These are phyloP conservation scores for Bufo gargarizans DNA, from an alignment of 2,113 vertebrate species.

Conservation along the genomic window DNA sequence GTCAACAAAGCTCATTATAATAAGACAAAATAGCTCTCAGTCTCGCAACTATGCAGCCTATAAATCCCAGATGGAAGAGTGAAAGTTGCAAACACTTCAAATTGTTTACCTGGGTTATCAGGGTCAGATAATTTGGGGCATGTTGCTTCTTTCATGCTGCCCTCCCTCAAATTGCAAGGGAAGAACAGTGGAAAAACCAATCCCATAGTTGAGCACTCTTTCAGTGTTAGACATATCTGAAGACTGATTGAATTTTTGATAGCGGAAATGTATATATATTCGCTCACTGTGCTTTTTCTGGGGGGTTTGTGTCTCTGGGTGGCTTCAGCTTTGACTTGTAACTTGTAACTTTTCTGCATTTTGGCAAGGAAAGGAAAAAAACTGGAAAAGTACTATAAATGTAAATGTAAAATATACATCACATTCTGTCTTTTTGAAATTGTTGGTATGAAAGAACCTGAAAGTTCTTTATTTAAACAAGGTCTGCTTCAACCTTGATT, in stretches of 20 bases:
- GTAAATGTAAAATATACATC: conserved; percentile 79
- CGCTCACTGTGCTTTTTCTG: conserved; percentile 60
- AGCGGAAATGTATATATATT: conserved; percentile 59
- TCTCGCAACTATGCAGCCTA: conserved; percentile 22
- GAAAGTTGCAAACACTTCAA: conserved; percentile 54
- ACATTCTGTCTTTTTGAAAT: conserved; percentile 80
- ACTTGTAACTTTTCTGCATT: conserved; percentile 68
- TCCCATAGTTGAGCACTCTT: conserved; percentile 51
- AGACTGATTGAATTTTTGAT: conserved; percentile 58
- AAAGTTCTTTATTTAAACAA: conserved; percentile 85
- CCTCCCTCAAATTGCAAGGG: conserved; percentile 43
- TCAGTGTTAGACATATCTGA: conserved; percentile 55
- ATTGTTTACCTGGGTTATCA: conserved; percentile 28
- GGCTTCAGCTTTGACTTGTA: conserved; percentile 70
- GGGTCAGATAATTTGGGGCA: conserved; percentile 46
- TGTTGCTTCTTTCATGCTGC: conserved; percentile 31
- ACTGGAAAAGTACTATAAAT: conserved; percentile 72
- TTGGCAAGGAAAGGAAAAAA: conserved; percentile 64
- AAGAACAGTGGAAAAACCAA: conserved; percentile 46
- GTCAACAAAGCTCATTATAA: conserved; percentile 53
- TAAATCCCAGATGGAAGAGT: conserved; percentile 11
- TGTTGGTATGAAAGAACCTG: conserved; percentile 79
- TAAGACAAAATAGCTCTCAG: conserved; percentile 39
- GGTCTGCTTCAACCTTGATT: conserved; percentile 82
- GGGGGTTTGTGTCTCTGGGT: conserved; percentile 57